A percentile compares a stretch with the other conserved stretches of the same genome.
These are phyloP conservation scores for Diplogasteroides magnus DNA, from an alignment of 1,140 invertebrate species.

Conservation along the genomic window DNA sequence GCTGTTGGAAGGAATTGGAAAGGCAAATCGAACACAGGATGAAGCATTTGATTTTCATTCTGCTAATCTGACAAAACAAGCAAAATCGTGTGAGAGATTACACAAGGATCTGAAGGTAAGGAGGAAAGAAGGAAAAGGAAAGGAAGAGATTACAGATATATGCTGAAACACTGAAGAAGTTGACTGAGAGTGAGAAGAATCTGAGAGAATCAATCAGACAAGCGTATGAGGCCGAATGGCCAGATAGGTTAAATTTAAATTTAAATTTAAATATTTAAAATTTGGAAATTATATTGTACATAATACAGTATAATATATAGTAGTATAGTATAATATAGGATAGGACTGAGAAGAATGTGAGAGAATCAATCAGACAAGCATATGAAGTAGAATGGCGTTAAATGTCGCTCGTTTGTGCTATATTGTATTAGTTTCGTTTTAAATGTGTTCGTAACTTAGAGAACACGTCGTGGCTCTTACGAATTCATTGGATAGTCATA, in stretches of 20 bases:
- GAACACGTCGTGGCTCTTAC: neutral
- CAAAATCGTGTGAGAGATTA: constrained; percentile 28
- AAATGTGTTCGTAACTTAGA: no score
- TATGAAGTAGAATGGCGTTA: constrained; percentile 35
- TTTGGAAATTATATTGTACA: no score
- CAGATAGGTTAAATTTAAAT: constrained; percentile 30
- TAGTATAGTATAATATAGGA: no score
- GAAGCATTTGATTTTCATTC: constrained; percentile 34
- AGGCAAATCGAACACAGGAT: constrained; percentile 33
- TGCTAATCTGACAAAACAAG: constrained; percentile 29
- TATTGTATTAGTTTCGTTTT: no score
- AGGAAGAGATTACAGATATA: no score
- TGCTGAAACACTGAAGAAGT: constrained; percentile 22
- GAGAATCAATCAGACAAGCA: constrained; percentile 31
- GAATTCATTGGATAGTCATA: constrained; percentile 26
- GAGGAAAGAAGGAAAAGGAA: neutral
- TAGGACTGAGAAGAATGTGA: constrained; percentile 28
- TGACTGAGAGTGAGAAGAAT: constrained; percentile 22
- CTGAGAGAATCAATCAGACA: constrained; percentile 33
- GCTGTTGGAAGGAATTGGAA: constrained; percentile 34
- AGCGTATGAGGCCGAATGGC: constrained; percentile 32
- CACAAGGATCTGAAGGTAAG: constrained; percentile 33
- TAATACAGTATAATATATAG: no score
- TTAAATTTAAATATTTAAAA: no score
- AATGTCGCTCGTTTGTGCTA: no score